Base-by-base conservation (phyloP, 1,140 invertebrate species). In the Aphelinus certus region DNA sequence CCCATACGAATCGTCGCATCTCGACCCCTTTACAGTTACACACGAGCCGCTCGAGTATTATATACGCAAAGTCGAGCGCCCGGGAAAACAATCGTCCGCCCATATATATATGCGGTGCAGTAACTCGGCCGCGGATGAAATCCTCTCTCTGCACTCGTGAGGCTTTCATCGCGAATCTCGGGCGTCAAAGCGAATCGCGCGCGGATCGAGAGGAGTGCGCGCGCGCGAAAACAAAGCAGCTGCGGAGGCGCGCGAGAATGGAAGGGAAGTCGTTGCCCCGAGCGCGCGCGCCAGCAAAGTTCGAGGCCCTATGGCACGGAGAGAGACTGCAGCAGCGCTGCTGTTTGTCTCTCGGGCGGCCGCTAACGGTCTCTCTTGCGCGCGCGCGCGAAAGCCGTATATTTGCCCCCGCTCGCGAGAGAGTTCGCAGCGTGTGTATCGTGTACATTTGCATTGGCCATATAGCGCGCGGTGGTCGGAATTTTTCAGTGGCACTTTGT, bases 281-380 rank as follows among this genome's bases (percentile, higher is more conserved):
- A 55, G 53, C 10, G 10, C 5, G 53, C 53, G 53, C 53, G 53
- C 10, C 10, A 4, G 51, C 26, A 26, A 53, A 53, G 51, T 53
- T 53, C 9, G 51, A 9, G 51, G 51, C 4, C 51, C 51, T 9
- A 6, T 53, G 26, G 26, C 26, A 0, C 26, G 26, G 26, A 26
- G 26, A 26, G 26, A 26, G 26, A 9, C 60, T 42, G n/a, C n/a
- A 5, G n/a, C 60, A 4, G 46, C 46, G 63, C 42, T 7, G 55
- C 49, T 71, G 57, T 61, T 63, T 63, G 49, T 62, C 58, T 43
- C 42, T 3, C 58, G 6, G 42, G 26, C 70, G 47, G 69, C 60
- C 47, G 70, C 61, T 58, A 51, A 56, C 65, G 65, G 65, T 67
- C 57, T 48, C n/a, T 66, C 26, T 49, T 9, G 5, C 2, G 48